phyloP scores from a whole-genome alignment of 2,113 vertebrate genomes.

The Sylvilagus bachmani region DNA sequence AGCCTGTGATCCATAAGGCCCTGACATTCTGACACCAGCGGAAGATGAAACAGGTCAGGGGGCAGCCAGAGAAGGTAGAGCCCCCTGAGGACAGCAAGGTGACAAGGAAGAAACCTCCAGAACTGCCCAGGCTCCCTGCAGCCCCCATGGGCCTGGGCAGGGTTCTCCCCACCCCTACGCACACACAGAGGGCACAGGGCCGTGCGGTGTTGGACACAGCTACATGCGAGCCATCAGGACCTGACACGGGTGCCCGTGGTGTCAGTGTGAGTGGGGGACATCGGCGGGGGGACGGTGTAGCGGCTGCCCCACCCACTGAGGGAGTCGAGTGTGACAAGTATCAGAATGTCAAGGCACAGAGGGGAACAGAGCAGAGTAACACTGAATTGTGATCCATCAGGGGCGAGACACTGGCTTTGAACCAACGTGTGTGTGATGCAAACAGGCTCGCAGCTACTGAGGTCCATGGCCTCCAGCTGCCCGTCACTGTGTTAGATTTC shows the following conservation, averaged over 20 bases:
- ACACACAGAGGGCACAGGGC: background rate
- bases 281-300: no score
- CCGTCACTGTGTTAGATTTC: background rate
- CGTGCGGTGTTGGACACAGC: no score
- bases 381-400: background rate
- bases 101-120: background rate
- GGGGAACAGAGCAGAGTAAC: background rate
- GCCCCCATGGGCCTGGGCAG: background rate
- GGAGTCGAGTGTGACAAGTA: background rate
- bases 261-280: no score
- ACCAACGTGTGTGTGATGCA: background rate
- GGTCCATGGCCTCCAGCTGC: no score
- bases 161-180: no score
- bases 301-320: background rate
- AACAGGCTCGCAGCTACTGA: background rate
- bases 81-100: no score
- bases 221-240: no score
- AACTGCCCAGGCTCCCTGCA: background rate
- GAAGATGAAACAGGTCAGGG: background rate
- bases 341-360: background rate
- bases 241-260: background rate
- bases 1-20: background rate
- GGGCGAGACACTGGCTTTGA: background rate
- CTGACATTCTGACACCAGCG: background rate
- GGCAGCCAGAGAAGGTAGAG: background rate